These are phyloP conservation scores for Xestia rhomboidea DNA, from an alignment of 2,888 invertebrate species.

Conservation along the genomic window DNA sequence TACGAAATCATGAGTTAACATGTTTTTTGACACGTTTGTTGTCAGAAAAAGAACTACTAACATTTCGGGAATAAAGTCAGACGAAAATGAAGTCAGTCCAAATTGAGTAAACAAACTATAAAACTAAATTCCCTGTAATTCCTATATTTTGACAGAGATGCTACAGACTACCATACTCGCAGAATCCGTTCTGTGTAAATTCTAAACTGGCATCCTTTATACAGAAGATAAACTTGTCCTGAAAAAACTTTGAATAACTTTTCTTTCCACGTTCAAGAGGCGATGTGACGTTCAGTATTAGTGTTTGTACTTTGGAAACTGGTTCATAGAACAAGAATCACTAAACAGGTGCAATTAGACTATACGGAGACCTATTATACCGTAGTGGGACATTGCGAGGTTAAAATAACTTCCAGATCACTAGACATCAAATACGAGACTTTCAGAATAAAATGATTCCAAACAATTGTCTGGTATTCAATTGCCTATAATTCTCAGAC, in stretches of 20 bases:
- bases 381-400: background rate
- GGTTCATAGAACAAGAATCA: background rate
- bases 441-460: slow-evolving; percentile 19
- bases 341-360: background rate
- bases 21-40: background rate
- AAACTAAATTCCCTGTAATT: background rate
- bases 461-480: slow-evolving; percentile 5
- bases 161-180: background rate
- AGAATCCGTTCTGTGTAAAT: background rate
- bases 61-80: background rate
- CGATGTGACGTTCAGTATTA: background rate
- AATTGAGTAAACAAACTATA: background rate
- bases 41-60: background rate
- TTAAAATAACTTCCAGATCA: slow-evolving; percentile 34
- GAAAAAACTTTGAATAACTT: background rate
- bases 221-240: background rate
- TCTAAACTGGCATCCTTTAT: background rate
- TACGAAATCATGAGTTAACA: slow-evolving; percentile 25
- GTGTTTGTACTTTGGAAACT: background rate
- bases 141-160: background rate
- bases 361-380: background rate
- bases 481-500: slow-evolving; percentile 26
- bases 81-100: background rate
- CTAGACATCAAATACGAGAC: slow-evolving; percentile 11
- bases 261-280: slow-evolving; percentile 14